A percentile compares a stretch with the other conserved stretches of the same genome.
phyloP scores from a whole-genome alignment of 2,113 vertebrate genomes.

The Laticauda laticaudata region DNA sequence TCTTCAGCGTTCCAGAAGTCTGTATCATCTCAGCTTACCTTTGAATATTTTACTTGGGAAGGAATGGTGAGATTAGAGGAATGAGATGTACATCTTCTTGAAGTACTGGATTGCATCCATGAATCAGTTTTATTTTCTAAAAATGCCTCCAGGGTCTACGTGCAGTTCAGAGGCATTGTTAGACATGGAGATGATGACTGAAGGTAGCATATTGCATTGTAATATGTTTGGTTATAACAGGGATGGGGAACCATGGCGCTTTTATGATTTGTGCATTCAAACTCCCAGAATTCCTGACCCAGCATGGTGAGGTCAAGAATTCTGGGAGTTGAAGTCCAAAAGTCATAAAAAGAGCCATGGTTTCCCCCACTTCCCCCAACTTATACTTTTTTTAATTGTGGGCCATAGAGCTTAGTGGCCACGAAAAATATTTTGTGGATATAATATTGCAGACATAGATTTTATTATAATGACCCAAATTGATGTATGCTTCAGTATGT shows the following conservation, averaged over 20 bases:
- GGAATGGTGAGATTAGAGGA: not conserved
- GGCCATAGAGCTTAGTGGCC: not conserved
- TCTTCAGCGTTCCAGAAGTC: not conserved
- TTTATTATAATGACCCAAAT: not conserved
- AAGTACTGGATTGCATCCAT: not conserved
- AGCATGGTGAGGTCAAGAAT: not conserved
- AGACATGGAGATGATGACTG: not conserved
- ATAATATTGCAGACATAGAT: not conserved
- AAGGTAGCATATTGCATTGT: not conserved
- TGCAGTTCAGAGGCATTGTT: not conserved
- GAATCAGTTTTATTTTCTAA: not conserved
- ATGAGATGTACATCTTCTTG: not conserved
- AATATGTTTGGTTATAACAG: not conserved
- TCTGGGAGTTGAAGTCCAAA: not conserved
- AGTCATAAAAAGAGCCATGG: not conserved
- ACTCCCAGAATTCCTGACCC: not conserved
- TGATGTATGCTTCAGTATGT: not conserved
- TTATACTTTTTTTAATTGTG: not conserved
- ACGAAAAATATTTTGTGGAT: not conserved
- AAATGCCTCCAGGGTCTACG: not conserved
- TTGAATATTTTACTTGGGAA: not conserved
- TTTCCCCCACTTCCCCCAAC: not conserved
- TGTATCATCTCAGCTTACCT: not conserved
- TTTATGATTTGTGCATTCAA: not conserved
- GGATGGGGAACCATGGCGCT: not conserved